Conservation (phyloP, 2,888 invertebrate genomes). For the Strigamia crassipes region DNA sequence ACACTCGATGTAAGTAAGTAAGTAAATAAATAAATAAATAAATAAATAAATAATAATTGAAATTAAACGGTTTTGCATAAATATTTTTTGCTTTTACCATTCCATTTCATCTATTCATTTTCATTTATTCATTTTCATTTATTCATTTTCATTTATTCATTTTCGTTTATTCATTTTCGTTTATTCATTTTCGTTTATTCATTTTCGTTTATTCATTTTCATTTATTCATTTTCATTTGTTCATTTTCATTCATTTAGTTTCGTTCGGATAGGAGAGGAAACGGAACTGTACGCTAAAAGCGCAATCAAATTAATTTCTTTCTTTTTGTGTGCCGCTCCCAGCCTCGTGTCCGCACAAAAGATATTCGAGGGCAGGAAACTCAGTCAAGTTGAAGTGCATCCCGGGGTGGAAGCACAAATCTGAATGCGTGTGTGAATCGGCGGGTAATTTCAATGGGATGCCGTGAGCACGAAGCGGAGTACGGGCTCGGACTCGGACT, state of each 20-base stretch:
- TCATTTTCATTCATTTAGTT: neutral
- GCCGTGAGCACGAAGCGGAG: neutral
- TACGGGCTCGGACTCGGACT: neutral
- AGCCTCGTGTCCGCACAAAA: neutral
- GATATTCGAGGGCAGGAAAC: slow-evolving; percentile 12
- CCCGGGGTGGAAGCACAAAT: neutral
- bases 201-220: neutral
- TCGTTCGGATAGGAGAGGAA: neutral
- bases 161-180: neutral
- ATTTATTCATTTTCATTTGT: neutral
- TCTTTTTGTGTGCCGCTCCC: neutral
- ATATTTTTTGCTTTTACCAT: too few species aligned
- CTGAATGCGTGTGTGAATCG: neutral
- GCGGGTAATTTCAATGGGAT: neutral
- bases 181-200: too few species aligned
- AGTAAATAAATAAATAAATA: neutral
- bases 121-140: too few species aligned
- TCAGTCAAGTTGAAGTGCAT: slow-evolving; percentile 11
- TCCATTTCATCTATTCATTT: neutral
- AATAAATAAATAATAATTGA: too few species aligned
- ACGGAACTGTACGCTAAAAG: neutral
- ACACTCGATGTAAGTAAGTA: neutral
- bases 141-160: neutral
- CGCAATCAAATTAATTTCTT: slow-evolving; percentile 19
- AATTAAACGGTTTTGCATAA: too few species aligned